A percentile compares a stretch with the other conserved stretches of the same genome.
These are phyloP conservation scores for Chymomyza fuscimana DNA, from an alignment of 2,888 invertebrate genomes.

Conservation along the genomic window DNA sequence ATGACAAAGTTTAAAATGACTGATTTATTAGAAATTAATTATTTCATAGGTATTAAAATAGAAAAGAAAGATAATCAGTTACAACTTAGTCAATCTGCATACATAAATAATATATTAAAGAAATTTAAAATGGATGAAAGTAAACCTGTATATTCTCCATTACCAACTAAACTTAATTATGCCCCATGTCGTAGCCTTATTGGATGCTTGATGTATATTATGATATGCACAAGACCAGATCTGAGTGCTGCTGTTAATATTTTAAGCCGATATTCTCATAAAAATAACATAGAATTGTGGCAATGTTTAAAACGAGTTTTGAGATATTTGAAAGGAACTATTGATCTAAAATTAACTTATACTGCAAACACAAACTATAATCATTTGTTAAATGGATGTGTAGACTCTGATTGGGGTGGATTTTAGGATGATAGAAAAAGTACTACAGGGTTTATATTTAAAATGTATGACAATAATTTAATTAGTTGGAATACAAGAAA, in stretches of 20 bases:
- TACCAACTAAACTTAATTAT: slow-evolving; percentile 52
- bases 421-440: slow-evolving; percentile 35
- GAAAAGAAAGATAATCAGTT: slow-evolving; percentile 25
- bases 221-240: slow-evolving; percentile 29
- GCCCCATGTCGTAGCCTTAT: slow-evolving; percentile 32
- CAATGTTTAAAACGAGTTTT: slow-evolving; percentile 44
- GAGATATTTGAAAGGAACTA: slow-evolving; percentile 34
- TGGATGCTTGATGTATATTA: slow-evolving; percentile 26
- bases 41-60: slow-evolving; percentile 37
- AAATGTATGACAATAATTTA: slow-evolving; percentile 32
- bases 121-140: slow-evolving; percentile 32
- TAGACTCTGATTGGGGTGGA: slow-evolving; percentile 43
- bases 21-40: background rate
- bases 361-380: no score
- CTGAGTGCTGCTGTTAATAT: slow-evolving; percentile 41
- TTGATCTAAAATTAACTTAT: slow-evolving; percentile 26
- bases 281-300: slow-evolving; percentile 53
- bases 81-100: slow-evolving; percentile 28
- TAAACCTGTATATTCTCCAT: slow-evolving; percentile 40
- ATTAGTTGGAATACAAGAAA: slow-evolving; percentile 40
- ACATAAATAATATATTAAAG: slow-evolving; percentile 21
- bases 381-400: slow-evolving; percentile 27
- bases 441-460: slow-evolving; percentile 35
- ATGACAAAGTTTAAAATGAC: slow-evolving; percentile 1
- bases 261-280: slow-evolving; percentile 46